Evolutionary conservation across 2,113 vertebrate genomes (phyloP), one percentile per base, ranked within the genome.

Genomic region (Forbesichthys papilliferus): DNA sequence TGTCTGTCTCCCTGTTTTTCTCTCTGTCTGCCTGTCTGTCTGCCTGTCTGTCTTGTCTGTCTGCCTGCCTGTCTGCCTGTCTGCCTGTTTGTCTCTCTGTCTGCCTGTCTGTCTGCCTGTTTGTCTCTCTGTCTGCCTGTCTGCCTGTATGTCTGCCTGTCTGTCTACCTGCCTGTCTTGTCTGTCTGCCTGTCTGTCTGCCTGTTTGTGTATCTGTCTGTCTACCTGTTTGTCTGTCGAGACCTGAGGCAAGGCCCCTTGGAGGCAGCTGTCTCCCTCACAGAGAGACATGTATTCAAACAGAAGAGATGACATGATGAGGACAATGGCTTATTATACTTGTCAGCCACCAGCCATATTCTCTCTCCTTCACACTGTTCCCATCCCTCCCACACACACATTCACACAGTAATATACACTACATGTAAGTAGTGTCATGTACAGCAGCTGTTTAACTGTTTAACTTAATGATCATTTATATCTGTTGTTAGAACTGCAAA

Each of bases 231-330:
- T 33, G 36, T 42, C 36, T 42, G 36, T 42, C 7, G 55, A 69
- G 11, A 54, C 2, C 46, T 72, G 52, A 48, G 61, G 14, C 34
- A 34, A 7, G 7, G 10, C 57, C 79, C 69, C 0, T 73, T 72
- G 63, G 85, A 85, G 80, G 84, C 82, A 79, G 86, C 66, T 85
- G 85, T 85, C 80, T 69, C 77, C 75, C 85, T 86, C 74, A 68
- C 68, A 68, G 65, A 81, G 53, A 78, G n/a, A 68, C 1, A 61
- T 5, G 56, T 61, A 65, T 71, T 73, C 78, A 75, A 78, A 81
- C 71, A 86, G 77, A 79, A 83, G 65, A 59, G 68, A 79, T 56
- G 12, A 63, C 64, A 53, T 56, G 54, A 61, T 36, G 64, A 33
- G 14, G 58, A 82, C 75, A 80, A 78, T 59, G 77, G 66, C 59